Evolutionary conservation across 2,797 vertebrate species (phyloP).

Genomic region (Crocidura indochinensis): DNA sequence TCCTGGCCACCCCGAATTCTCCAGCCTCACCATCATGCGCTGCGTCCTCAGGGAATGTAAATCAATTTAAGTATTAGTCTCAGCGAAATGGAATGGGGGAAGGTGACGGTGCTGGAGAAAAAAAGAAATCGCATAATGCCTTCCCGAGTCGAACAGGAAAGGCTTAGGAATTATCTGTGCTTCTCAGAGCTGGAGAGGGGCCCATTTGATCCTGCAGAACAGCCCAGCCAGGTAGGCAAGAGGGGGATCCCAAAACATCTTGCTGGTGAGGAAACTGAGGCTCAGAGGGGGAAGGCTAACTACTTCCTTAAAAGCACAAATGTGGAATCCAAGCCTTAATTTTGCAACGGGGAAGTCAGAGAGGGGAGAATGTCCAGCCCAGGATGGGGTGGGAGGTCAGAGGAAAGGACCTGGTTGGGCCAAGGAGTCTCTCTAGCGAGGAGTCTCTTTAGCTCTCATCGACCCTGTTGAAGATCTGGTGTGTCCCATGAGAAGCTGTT

Average conservation of each 20-base stretch:
- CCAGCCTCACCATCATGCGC: constrained; percentile 66
- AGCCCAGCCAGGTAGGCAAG: background rate
- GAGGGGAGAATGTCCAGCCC: background rate
- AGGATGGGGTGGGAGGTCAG: background rate
- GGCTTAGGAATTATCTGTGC: constrained; percentile 69
- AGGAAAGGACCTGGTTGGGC: background rate
- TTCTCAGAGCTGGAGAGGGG: constrained; percentile 3
- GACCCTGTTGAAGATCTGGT: background rate
- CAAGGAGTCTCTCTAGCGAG: background rate
- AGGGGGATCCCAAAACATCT: background rate
- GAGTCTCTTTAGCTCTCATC: background rate
- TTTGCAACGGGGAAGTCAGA: background rate
- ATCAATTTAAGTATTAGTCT: constrained; percentile 88
- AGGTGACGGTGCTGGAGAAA: constrained; percentile 75
- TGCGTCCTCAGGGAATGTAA: constrained; percentile 84
- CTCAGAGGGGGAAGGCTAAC: background rate
- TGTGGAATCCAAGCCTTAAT: background rate
- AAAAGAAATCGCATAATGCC: constrained; percentile 75
- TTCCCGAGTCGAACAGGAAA: constrained; percentile 60
- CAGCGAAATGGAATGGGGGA: constrained; percentile 84
- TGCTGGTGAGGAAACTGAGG: constrained; percentile 66
- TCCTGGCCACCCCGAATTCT: constrained; percentile 78
- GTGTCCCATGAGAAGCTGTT: background rate
- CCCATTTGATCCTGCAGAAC: background rate
- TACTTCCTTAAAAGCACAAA: background rate